Conservation (phyloP, 2,888 invertebrate species). For the Campaea margaritaria region DNA sequence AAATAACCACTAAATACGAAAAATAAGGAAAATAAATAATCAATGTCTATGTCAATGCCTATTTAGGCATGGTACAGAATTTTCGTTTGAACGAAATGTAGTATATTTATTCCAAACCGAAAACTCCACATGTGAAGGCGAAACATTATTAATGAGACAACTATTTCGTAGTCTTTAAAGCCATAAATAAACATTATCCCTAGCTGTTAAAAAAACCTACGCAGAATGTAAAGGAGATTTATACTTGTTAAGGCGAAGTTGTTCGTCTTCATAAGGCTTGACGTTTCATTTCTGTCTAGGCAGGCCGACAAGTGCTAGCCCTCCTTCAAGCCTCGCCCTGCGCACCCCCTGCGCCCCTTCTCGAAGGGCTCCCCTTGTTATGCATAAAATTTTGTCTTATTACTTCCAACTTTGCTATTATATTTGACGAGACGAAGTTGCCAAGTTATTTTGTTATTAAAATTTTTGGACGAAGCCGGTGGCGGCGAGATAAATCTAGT, state of each 20-base stretch:
- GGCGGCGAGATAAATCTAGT: constrained; percentile 71
- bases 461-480: constrained; percentile 78
- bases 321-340: constrained; percentile 55
- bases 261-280: constrained; percentile 83
- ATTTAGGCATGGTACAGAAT: no score
- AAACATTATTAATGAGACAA: constrained; percentile 28
- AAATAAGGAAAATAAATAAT: neutral
- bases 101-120: neutral
- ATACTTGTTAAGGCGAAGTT: constrained; percentile 82
- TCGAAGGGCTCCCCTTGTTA: constrained; percentile 77
- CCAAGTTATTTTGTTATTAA: constrained; percentile 85
- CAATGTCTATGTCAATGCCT: no score
- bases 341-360: constrained; percentile 46
- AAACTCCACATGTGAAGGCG: neutral
- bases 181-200: constrained; percentile 73
- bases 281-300: constrained; percentile 84
- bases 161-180: constrained; percentile 59
- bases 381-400: constrained; percentile 85
- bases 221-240: constrained; percentile 75
- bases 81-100: no score
- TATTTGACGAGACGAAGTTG: constrained; percentile 82
- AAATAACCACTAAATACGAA: no score
- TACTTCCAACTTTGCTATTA: constrained; percentile 84
- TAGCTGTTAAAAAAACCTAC: constrained; percentile 69
- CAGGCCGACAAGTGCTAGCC: constrained; percentile 79